Base-by-base conservation (phyloP, 1,140 invertebrate species). In the Drosophila leontia region DNA sequence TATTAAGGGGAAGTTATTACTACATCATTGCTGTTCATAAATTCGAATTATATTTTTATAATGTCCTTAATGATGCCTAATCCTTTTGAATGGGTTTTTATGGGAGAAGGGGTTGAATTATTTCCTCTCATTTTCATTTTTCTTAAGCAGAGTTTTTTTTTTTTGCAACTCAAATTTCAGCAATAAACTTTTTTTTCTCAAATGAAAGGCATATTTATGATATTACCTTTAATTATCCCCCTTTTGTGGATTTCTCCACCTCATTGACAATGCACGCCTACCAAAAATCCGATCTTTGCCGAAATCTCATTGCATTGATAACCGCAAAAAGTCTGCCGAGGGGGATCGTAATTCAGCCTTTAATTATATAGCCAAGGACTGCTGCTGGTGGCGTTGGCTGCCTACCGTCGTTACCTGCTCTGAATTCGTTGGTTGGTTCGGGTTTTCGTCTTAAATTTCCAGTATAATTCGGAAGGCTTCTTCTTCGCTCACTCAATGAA, bases 161-260 rank as follows among this genome's bases (percentile, higher is more conserved):
- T 39, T 41, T 34, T 44, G 42, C 67, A 59, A 59, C 67, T 71
- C 67, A 11, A 42, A n/a, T 71, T 72, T 42, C 69, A 72, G 13
- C 37, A 8, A 68, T 45, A 69, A 65, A 65, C 63, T 64, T 44
- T 59, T 44, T 17, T 11, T 11, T n/a, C 11, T 5, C n/a, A 34
- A 37, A 19, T 44, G 19, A 7, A 17, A 34, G 41, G 32, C 17
- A 42, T 50, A 71, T 72, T 37, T 72, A 72, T 58, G 53, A 34
- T 71, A 72, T 72, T 71, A 71, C 69, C 69, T 71, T 58, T 72
- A 72, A 72, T 72, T 72, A 72, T 72, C 32, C 44, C 69, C 45
- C 17, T 42, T 23, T 41, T 53, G 15, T 51, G 32, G 62, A 71
- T 71, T 59, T 72, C 69, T 71, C 53, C 69, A 71, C 67, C 69